These are phyloP conservation scores for Eulemur macaco DNA, from an alignment of 2,113 vertebrate genomes.

Conservation along the genomic window DNA sequence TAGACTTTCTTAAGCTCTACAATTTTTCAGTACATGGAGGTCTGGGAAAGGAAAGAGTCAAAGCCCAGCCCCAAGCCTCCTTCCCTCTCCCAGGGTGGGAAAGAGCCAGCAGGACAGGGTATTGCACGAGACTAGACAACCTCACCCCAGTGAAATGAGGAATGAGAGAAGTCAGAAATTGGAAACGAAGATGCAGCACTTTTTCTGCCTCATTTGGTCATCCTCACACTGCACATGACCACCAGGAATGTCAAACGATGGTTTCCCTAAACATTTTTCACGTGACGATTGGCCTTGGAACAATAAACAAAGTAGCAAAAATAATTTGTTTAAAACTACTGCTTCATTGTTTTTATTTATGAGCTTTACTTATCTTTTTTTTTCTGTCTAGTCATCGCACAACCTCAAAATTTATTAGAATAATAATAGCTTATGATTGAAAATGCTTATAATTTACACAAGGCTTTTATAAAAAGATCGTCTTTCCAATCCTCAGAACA, in stretches of 20 bases:
- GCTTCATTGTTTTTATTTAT: background rate
- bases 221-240: background rate
- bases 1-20: background rate
- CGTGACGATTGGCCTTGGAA: background rate
- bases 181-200: background rate
- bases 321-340: background rate
- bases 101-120: background rate
- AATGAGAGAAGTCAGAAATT: background rate
- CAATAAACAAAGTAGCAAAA: conserved; percentile 1
- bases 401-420: background rate
- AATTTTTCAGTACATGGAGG: background rate
- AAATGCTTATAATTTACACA: background rate
- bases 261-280: background rate
- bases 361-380: background rate
- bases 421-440: background rate
- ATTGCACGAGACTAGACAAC: background rate
- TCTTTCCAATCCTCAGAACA: background rate
- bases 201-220: background rate
- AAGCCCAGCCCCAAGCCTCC: background rate
- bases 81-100: background rate
- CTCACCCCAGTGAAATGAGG: background rate
- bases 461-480: background rate
- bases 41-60: background rate
- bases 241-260: background rate
- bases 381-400: background rate